A percentile compares a stretch with the other conserved stretches of the same genome.
Conservation (phyloP, 2,797 vertebrate species). For the Fistularia tabacaria region DNA sequence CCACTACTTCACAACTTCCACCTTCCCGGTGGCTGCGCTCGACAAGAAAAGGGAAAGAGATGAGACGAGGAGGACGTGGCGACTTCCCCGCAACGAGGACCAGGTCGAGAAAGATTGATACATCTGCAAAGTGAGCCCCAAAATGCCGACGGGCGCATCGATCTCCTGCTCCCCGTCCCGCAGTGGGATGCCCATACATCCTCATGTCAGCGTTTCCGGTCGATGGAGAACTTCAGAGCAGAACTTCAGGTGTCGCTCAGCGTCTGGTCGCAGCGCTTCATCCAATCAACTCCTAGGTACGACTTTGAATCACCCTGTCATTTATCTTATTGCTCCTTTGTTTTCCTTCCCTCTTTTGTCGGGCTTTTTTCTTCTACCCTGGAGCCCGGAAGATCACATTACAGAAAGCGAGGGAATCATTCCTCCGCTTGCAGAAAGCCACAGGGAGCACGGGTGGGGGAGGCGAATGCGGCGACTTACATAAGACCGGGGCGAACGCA, state of each 20-base stretch:
- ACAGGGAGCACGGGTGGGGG: constrained; percentile 41
- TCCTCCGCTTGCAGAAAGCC: constrained; percentile 40
- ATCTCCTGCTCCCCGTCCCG: constrained; percentile 31
- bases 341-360: constrained; percentile 18
- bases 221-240: constrained; percentile 8
- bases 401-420: constrained; percentile 27
- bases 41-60: constrained; percentile 58
- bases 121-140: constrained; percentile 63
- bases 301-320: constrained; percentile 38
- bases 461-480: constrained; percentile 51
- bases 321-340: background rate
- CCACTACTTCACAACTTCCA: constrained; percentile 79
- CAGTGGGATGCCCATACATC: constrained; percentile 9
- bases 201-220: constrained; percentile 28
- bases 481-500: constrained; percentile 32
- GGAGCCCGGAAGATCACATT: constrained; percentile 51
- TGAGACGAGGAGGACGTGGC: constrained; percentile 28
- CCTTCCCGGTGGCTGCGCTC: constrained; percentile 69
- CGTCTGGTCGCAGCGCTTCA: constrained; percentile 1
- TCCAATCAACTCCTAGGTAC: constrained; percentile 15
- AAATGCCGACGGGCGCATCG: constrained; percentile 45
- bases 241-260: constrained; percentile 22
- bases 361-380: constrained; percentile 28
- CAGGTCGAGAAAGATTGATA: constrained; percentile 72
- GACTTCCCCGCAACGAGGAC: constrained; percentile 49